A percentile compares a stretch with the other conserved stretches of the same genome.
Evolutionary conservation across 2,113 vertebrate species (phyloP).

Genomic region (Petrocephalus microphthalmus): DNA sequence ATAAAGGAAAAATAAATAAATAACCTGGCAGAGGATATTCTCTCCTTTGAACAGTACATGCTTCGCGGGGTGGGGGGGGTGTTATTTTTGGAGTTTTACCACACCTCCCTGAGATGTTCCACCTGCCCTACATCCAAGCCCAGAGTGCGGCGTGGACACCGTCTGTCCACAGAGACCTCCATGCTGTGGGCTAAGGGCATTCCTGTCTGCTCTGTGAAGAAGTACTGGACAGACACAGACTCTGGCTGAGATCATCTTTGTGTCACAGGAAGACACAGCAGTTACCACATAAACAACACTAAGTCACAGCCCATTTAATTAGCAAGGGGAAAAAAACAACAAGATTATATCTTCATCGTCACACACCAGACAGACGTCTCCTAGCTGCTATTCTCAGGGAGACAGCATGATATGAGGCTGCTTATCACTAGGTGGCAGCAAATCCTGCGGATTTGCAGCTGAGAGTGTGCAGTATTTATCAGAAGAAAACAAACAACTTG

Average conservation of each 20-base stretch:
- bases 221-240: neutral
- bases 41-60: neutral
- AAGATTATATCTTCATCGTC: neutral
- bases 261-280: neutral
- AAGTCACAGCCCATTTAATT: neutral
- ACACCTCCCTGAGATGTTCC: conserved; percentile 1
- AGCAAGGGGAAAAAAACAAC: neutral
- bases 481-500: neutral
- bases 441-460: conserved; percentile 14
- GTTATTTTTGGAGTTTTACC: neutral
- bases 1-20: neutral
- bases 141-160: neutral
- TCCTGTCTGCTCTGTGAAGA: neutral
- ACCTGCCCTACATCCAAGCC: neutral
- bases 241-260: neutral
- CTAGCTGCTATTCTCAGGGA: neutral
- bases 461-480: neutral
- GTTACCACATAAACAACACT: neutral
- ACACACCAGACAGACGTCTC: neutral
- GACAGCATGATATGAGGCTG: neutral
- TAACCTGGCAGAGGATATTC: neutral
- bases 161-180: neutral
- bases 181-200: neutral
- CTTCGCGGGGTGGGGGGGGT: neutral
- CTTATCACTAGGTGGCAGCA: conserved; percentile 54